Evolutionary conservation across 1,140 invertebrate genomes (phyloP).

Genomic region (Asobara japonica): DNA sequence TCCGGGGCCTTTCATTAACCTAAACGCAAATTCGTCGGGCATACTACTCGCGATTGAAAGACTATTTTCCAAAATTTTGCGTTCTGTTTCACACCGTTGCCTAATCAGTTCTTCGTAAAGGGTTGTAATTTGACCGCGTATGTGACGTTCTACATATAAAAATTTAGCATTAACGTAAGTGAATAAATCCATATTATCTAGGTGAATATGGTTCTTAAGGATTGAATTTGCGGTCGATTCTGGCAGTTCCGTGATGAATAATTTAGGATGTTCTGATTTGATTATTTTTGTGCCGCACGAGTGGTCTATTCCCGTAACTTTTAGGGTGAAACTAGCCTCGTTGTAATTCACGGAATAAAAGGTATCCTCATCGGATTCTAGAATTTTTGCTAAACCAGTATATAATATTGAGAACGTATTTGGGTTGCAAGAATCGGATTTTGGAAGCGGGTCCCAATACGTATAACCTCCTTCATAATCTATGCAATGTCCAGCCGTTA

Average conservation of each 20-base stretch:
- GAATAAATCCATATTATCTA: slow-evolving; percentile 37
- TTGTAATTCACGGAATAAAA: slow-evolving; percentile 27
- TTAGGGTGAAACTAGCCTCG: slow-evolving; percentile 33
- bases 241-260: slow-evolving; percentile 41
- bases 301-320: background rate
- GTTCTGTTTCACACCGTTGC: slow-evolving; percentile 33
- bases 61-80: slow-evolving; percentile 25
- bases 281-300: slow-evolving; percentile 26
- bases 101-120: slow-evolving; percentile 33
- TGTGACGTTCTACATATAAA: slow-evolving; percentile 36
- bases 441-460: slow-evolving; percentile 30
- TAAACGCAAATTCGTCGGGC: slow-evolving; percentile 38
- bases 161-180: no score
- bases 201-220: background rate
- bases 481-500: slow-evolving; percentile 26
- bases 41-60: slow-evolving; percentile 19
- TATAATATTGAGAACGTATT: slow-evolving; percentile 32
- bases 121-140: slow-evolving; percentile 8
- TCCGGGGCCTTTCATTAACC: no score
- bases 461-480: slow-evolving; percentile 31
- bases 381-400: slow-evolving; percentile 28
- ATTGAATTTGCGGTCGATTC: no score
- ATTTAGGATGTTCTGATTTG: slow-evolving; percentile 38
- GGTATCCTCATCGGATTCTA: background rate
- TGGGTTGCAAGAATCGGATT: slow-evolving; percentile 5